Evolutionary conservation across 2,888 invertebrate genomes (phyloP).

Genomic region (Diadegma fenestrale): DNA sequence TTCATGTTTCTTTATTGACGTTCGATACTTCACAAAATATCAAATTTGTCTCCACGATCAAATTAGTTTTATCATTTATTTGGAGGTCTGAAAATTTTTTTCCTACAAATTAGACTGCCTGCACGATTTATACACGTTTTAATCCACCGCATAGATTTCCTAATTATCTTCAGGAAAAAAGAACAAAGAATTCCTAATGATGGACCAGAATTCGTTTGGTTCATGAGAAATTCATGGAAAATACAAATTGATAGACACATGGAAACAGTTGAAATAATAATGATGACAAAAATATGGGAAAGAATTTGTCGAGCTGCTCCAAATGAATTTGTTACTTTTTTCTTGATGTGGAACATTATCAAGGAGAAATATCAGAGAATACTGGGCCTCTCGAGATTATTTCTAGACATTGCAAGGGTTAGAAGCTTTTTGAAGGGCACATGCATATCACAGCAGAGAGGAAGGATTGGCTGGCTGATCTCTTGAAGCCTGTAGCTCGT

Average conservation of each 20-base stretch:
- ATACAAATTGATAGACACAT: neutral
- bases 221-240: neutral
- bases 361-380: neutral
- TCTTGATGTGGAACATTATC: neutral
- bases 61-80: no score
- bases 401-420: slow-evolving; percentile 49
- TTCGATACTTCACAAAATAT: no score
- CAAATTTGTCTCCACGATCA: no score
- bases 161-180: no score
- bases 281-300: neutral
- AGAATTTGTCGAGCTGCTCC: neutral
- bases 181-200: neutral
- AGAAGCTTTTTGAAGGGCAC: slow-evolving; percentile 39
- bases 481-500: slow-evolving; percentile 48
- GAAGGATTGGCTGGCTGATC: slow-evolving; percentile 56
- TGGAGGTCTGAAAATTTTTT: no score
- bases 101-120: no score
- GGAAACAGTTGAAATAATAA: neutral
- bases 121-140: no score
- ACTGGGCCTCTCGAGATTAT: slow-evolving; percentile 13
- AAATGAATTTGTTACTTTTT: slow-evolving; percentile 1
- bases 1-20: no score
- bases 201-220: neutral
- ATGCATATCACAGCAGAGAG: slow-evolving; percentile 11
- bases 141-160: no score